Conservation (phyloP, 2,113 vertebrate genomes). For the Notarius quadriscutis region DNA sequence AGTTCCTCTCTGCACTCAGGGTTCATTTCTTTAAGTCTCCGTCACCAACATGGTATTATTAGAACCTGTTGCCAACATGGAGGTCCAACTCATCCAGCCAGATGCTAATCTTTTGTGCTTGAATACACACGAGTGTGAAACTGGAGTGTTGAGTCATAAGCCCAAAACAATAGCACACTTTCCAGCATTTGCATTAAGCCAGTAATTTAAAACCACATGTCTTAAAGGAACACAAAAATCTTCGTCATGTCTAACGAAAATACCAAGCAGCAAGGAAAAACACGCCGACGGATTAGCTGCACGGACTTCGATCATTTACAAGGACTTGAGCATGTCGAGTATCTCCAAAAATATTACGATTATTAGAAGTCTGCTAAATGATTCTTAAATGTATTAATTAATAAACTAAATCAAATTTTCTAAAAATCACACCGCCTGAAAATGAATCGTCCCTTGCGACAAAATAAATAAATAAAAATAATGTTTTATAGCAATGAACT, state of each 20-base stretch:
- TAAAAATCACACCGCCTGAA: no score
- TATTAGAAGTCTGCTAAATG: no score
- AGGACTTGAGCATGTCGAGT: not conserved
- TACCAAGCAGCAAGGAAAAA: constrained; percentile 43
- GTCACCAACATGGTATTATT: not conserved
- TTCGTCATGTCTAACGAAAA: constrained; percentile 61
- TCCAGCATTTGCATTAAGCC: constrained; percentile 30
- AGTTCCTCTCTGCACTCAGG: not conserved
- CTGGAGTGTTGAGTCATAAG: not conserved
- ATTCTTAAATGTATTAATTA: no score
- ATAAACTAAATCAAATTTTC: no score
- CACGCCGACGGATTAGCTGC: constrained; percentile 50
- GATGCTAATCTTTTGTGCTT: not conserved
- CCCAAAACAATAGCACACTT: not conserved
- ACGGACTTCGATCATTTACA: constrained; percentile 54
- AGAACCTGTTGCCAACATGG: not conserved
- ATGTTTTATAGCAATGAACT: no score
- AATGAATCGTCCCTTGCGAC: no score
- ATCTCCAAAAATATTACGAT: no score
- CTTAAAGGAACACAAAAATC: constrained; percentile 55
- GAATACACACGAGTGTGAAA: not conserved
- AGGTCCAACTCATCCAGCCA: not conserved
- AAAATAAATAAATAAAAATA: no score
- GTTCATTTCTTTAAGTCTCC: not conserved
- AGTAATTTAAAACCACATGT: constrained; percentile 41